These are phyloP conservation scores for Cyphomyrus discorhynchus DNA, from an alignment of 2,113 vertebrate genomes.

Conservation along the genomic window DNA sequence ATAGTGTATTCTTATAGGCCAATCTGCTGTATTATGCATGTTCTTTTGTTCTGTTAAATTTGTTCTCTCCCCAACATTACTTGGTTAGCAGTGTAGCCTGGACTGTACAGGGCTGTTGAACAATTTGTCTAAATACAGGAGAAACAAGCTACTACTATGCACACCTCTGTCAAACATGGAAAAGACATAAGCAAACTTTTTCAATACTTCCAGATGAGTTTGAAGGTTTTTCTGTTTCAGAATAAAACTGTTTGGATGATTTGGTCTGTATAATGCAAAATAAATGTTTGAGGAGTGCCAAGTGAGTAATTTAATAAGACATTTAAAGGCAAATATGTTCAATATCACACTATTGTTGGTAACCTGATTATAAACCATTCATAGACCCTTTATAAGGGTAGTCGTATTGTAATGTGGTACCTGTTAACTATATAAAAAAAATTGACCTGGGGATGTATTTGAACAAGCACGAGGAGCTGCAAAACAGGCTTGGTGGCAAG, in stretches of 20 bases:
- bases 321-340: not conserved
- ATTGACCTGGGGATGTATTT: not conserved
- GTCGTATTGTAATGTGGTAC: not conserved
- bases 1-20: not conserved
- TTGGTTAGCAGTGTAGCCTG: not conserved
- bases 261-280: not conserved
- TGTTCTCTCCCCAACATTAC: not conserved
- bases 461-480: not conserved
- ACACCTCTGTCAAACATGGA: not conserved
- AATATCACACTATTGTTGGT: not conserved
- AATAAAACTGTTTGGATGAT: not conserved
- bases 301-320: not conserved
- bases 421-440: not conserved
- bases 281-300: not conserved
- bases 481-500: not conserved
- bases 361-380: not conserved
- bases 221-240: not conserved
- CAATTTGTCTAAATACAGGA: not conserved
- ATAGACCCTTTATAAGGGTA: not conserved
- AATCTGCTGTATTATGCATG: not conserved
- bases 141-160: not conserved
- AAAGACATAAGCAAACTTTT: not conserved
- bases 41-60: not conserved
- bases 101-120: not conserved
- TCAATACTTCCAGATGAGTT: not conserved